Conservation (phyloP, 1,140 invertebrate genomes). For the Ostrea edulis region DNA sequence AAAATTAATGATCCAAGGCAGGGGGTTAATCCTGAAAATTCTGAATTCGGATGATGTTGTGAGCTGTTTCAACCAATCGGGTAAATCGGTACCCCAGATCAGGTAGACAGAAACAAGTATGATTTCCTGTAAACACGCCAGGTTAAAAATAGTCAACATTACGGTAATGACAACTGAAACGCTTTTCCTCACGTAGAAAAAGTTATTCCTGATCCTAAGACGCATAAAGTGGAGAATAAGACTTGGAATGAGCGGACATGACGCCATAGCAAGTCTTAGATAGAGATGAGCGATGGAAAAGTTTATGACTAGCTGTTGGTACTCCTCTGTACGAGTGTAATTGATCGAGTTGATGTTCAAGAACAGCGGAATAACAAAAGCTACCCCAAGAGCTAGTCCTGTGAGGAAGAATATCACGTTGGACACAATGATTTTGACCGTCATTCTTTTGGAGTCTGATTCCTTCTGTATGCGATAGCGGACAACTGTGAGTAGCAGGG, state of each 20-base stretch:
- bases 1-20: slow-evolving; percentile 31
- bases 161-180: not conserved
- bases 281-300: not conserved
- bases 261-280: not conserved
- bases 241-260: not conserved
- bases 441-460: not conserved
- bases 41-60: slow-evolving; percentile 12
- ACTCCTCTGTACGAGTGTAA: not conserved
- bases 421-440: not conserved
- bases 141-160: slow-evolving; percentile 11
- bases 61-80: slow-evolving; percentile 8
- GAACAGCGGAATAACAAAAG: not conserved
- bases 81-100: slow-evolving; percentile 18
- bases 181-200: slow-evolving; percentile 1
- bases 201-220: not conserved
- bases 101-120: not conserved
- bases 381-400: not conserved
- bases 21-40: slow-evolving; percentile 23
- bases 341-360: not conserved
- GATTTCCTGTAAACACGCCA: slow-evolving; percentile 5
- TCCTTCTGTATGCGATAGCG: slow-evolving; percentile 1
- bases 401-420: slow-evolving; percentile 2
- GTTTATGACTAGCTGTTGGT: slow-evolving; percentile 11
- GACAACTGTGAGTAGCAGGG: slow-evolving; percentile 1
- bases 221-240: slow-evolving; percentile 6